A percentile compares a stretch with the other conserved stretches of the same genome.
These are phyloP conservation scores for Aphidoletes aphidimyza DNA, from an alignment of 2,888 invertebrate genomes.

Conservation along the genomic window DNA sequence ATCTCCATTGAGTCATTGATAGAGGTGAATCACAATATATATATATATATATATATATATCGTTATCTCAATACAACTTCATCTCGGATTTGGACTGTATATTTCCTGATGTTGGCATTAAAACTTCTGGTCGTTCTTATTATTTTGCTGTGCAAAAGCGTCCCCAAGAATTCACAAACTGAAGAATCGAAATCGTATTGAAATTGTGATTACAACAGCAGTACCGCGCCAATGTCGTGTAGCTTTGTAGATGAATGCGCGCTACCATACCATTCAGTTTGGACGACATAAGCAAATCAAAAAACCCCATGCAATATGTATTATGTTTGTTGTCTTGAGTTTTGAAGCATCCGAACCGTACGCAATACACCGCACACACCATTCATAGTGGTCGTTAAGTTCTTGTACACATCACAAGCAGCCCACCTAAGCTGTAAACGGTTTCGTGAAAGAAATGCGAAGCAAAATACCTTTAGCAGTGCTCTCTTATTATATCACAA, in stretches of 20 bases:
- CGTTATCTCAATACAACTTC: conserved; percentile 29
- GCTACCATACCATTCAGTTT: not conserved
- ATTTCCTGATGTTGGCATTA: conserved; percentile 39
- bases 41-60: too few species aligned
- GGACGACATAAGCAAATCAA: conserved; percentile 16
- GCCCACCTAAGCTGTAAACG: conserved; percentile 35
- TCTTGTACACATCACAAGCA: not conserved
- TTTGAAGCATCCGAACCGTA: not conserved
- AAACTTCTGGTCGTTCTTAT: conserved; percentile 34
- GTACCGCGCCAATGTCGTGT: not conserved
- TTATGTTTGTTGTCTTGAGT: conserved; percentile 28
- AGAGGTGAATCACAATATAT: not conserved
- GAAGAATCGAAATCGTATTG: conserved; percentile 10
- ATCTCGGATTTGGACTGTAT: conserved; percentile 29
- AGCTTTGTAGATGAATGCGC: not conserved
- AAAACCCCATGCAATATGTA: conserved; percentile 16
- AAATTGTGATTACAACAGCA: conserved; percentile 30
- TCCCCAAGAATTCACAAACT: not conserved
- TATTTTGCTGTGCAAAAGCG: not conserved
- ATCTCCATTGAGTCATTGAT: conserved; percentile 31
- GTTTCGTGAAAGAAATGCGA: not conserved
- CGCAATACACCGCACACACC: not conserved
- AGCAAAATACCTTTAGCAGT: conserved; percentile 20
- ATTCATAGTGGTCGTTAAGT: conserved; percentile 51
- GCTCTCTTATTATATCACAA: conserved; percentile 28